Conservation (phyloP, 2,888 invertebrate genomes). For the Eupsilia transversa region DNA sequence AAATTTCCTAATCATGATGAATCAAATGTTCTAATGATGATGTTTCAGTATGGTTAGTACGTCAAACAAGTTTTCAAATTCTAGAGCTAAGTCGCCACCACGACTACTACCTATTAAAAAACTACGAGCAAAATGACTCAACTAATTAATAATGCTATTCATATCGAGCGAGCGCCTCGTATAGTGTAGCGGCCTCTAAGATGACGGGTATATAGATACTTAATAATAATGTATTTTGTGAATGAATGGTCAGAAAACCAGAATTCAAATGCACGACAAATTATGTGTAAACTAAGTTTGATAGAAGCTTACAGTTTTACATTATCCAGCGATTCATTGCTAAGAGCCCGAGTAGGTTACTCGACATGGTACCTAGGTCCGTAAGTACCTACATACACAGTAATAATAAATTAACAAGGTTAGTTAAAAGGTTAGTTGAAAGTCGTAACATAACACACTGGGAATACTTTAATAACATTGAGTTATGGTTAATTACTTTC, state of each 20-base stretch:
- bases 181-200: fast-evolving
- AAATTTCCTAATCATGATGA: background rate
- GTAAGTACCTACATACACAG: background rate
- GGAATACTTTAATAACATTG: slow-evolving; percentile 7
- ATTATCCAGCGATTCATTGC: slow-evolving; percentile 18
- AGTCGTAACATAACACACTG: slow-evolving; percentile 13
- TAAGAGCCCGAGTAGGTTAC: background rate
- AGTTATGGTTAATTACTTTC: background rate
- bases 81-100: background rate
- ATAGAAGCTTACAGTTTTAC: background rate
- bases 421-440: slow-evolving; percentile 26
- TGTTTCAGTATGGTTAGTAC: background rate
- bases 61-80: background rate
- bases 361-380: background rate
- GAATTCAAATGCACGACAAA: background rate
- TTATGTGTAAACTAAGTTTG: background rate
- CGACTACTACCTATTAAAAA: background rate
- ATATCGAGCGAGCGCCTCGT: background rate
- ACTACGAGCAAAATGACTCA: background rate
- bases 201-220: background rate
- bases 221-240: background rate
- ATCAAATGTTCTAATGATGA: too few relatives aligned
- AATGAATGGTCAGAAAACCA: background rate
- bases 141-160: background rate
- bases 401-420: background rate